These are phyloP conservation scores for Zaprionus ghesquierei DNA, from an alignment of 1,140 invertebrate species.

Conservation along the genomic window DNA sequence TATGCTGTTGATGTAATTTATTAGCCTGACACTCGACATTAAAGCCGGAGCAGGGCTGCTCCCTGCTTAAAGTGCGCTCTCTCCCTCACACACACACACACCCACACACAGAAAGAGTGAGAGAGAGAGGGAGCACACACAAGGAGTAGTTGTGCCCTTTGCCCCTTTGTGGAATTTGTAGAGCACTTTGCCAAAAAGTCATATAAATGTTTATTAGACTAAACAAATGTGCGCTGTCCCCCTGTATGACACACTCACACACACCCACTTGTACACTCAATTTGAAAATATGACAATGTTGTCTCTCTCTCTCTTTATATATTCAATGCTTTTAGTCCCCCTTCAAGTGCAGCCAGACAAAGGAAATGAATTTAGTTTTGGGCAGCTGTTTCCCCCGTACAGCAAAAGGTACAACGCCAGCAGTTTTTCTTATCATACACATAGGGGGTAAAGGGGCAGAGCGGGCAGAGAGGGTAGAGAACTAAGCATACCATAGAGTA, in stretches of 20 bases:
- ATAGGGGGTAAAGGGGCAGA: neutral
- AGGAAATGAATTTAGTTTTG: conserved; percentile 40
- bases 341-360: conserved; percentile 38
- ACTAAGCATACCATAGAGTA: neutral
- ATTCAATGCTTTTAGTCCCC: conserved; percentile 75
- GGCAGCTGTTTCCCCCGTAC: conserved; percentile 20
- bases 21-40: conserved; percentile 45
- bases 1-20: conserved; percentile 68
- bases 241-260: neutral
- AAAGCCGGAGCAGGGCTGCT: neutral
- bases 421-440: conserved; percentile 58
- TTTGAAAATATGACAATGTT: conserved; percentile 79
- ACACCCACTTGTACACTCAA: conserved; percentile 61
- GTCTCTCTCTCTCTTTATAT: conserved; percentile 68
- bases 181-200: conserved; percentile 67
- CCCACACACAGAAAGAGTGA: neutral
- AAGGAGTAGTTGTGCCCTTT: neutral
- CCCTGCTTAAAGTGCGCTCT: neutral
- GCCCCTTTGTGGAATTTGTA: neutral
- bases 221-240: conserved; percentile 58
- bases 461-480: no score
- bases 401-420: conserved; percentile 66
- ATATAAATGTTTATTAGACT: conserved; percentile 78
- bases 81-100: no score
- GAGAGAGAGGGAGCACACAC: no score